These are phyloP conservation scores for Xiphophorus couchianus DNA, from an alignment of 2,113 vertebrate species.

Conservation along the genomic window DNA sequence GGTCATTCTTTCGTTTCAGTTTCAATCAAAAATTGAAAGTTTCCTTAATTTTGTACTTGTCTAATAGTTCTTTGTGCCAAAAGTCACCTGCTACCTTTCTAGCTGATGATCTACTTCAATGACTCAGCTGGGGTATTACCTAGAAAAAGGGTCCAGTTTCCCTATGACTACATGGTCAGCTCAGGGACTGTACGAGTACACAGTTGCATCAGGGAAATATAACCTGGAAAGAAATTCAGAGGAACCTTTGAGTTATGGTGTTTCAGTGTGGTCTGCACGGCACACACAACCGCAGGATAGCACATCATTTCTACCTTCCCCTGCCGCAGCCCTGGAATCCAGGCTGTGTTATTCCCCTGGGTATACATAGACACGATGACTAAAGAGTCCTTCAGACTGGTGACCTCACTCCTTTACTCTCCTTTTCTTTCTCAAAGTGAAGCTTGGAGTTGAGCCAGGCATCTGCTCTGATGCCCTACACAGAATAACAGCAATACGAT, in stretches of 20 bases:
- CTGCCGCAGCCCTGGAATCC: slow-evolving; percentile 26
- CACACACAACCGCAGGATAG: slow-evolving; percentile 49
- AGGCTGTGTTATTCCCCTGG: slow-evolving; percentile 48
- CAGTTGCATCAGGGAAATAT: slow-evolving; percentile 56
- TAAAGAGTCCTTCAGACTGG: slow-evolving; percentile 53
- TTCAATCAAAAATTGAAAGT: neutral
- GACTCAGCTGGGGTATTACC: slow-evolving; percentile 18
- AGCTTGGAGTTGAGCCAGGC: slow-evolving; percentile 30
- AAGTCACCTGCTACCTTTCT: neutral
- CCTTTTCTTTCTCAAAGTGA: slow-evolving; percentile 21
- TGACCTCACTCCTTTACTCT: slow-evolving; percentile 16
- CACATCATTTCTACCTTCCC: slow-evolving; percentile 43
- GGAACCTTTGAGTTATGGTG: slow-evolving; percentile 29
- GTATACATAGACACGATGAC: slow-evolving; percentile 27
- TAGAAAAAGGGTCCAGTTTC: slow-evolving; percentile 39
- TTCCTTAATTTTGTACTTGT: neutral
- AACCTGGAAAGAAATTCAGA: slow-evolving; percentile 50
- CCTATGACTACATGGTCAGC: slow-evolving; percentile 13
- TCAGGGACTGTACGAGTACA: slow-evolving; percentile 15
- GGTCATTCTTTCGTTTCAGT: too few species aligned
- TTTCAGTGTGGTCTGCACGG: slow-evolving; percentile 15
- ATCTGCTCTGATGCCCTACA: slow-evolving; percentile 31
- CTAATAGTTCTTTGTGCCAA: neutral
- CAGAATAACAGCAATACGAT: slow-evolving; percentile 41
- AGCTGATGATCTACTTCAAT: neutral